phyloP scores from a whole-genome alignment of 2,888 invertebrate genomes.

The Limenitis camilla region DNA sequence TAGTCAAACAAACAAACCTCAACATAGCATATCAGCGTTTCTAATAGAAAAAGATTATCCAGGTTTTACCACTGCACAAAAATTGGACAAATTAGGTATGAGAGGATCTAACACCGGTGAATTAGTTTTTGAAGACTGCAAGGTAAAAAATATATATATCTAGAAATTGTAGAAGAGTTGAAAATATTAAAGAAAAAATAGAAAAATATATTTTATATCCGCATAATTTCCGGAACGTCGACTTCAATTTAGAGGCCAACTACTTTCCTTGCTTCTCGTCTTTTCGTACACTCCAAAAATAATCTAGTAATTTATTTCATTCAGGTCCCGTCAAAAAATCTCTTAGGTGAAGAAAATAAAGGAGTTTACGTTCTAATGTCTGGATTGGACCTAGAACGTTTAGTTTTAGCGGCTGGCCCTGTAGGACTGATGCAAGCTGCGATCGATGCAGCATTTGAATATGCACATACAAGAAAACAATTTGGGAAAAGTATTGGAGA shows the following conservation, averaged over 20 bases:
- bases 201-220: no score
- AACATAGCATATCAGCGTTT: conserved; percentile 96
- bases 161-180: no score
- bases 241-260: no score
- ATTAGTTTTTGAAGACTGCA: conserved; percentile 96
- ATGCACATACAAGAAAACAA: conserved; percentile 96
- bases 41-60: conserved; percentile 90
- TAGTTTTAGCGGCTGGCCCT: conserved; percentile 92
- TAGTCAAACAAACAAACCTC: conserved; percentile 79
- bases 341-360: conserved; percentile 89
- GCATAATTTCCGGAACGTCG: no score
- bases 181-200: no score
- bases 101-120: conserved; percentile 97
- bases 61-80: conserved; percentile 91
- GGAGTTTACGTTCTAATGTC: conserved; percentile 98
- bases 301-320: background rate
- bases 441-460: conserved; percentile 94
- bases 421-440: conserved; percentile 97
- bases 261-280: no score
- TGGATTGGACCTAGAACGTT: conserved; percentile 93
- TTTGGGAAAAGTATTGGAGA: conserved; percentile 92
- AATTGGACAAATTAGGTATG: conserved; percentile 98
- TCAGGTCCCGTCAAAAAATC: conserved; percentile 80
- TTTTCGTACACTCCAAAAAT: no score
- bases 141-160: conserved; percentile 72